Base-by-base conservation (phyloP, 2,113 vertebrate genomes). In the Engraulis encrasicolus region DNA sequence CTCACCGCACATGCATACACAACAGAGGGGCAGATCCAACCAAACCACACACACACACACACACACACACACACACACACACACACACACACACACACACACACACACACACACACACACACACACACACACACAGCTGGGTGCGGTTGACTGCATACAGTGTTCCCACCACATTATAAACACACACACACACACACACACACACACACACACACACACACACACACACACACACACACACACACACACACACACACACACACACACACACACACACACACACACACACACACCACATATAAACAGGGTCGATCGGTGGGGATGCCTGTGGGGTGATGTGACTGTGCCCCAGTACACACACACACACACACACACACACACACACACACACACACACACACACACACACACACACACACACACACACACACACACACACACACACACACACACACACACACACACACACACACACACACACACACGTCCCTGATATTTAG, bases 381-480 rank as follows among this genome's bases (percentile, higher is more conserved):
- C 58, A 27, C 18, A 54, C 18, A 19, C 50, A 4, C 50, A 54
- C 50, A 20, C 50, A 3, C 50, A 20, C 12, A 52, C 50, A 50
- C 50, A 50, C 50, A 50, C 50, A 50, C 50, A 50, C 50, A 50
- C 12, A 50, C 12, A 50, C 12, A 50, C 12, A 50, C 50, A 50
- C 50, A 50, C 3, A 50, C 50, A 50, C 50, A 50, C 50, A 50
- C 50, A 50, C 50, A 50, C 50, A 50, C 50, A 50, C 50, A 50
- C 50, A 50, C 50, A 50, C 50, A 50, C 50, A 50, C 50, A 50
- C 12, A 50, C 12, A 50, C 12, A 50, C 12, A n/a, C 20, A 61
- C 54, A 61, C 20, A 23, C 54, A 23, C 54, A 61, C 54, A 61
- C 58, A 66, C 58, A 66, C 58, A 66, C 58, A 66, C 58, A 66